phyloP scores from a whole-genome alignment of 2,888 invertebrate species.

The Dicyrtomina minuta region DNA sequence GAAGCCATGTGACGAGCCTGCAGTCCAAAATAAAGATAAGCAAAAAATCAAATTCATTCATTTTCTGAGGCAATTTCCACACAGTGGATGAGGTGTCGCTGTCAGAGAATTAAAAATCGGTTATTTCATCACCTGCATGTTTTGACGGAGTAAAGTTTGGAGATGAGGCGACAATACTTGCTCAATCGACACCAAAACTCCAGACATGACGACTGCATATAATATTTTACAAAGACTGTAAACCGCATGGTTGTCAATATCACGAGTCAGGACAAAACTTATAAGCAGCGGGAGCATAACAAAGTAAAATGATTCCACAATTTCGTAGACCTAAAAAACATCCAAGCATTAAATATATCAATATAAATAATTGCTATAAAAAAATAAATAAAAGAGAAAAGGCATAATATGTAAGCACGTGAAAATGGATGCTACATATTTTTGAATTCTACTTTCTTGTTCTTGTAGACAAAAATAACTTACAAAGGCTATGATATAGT shows the following conservation, averaged over 20 bases:
- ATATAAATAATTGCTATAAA: too few species aligned
- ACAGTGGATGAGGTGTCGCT: too few species aligned
- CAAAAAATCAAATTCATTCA: slow-evolving; percentile 1
- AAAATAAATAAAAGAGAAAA: neutral
- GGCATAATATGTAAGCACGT: neutral
- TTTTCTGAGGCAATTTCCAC: too few species aligned
- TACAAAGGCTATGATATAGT: slow-evolving; percentile 1
- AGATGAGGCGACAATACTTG: neutral
- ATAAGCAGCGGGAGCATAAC: neutral
- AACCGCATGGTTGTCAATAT: neutral
- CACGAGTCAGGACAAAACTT: neutral
- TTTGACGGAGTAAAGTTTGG: neutral
- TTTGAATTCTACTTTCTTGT: neutral
- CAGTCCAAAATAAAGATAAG: neutral
- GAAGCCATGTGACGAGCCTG: slow-evolving; percentile 11
- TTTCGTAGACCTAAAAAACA: neutral
- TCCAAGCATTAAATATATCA: too few species aligned
- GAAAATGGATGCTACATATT: slow-evolving; percentile 1
- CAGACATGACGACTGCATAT: neutral
- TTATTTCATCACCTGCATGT: neutral
- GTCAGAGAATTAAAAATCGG: too few species aligned
- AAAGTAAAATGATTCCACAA: neutral
- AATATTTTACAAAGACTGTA: neutral
- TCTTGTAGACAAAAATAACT: neutral
- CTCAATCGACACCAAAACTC: neutral